These are phyloP conservation scores for Lasioglossum morio DNA, from an alignment of 2,888 invertebrate species.

Conservation along the genomic window DNA sequence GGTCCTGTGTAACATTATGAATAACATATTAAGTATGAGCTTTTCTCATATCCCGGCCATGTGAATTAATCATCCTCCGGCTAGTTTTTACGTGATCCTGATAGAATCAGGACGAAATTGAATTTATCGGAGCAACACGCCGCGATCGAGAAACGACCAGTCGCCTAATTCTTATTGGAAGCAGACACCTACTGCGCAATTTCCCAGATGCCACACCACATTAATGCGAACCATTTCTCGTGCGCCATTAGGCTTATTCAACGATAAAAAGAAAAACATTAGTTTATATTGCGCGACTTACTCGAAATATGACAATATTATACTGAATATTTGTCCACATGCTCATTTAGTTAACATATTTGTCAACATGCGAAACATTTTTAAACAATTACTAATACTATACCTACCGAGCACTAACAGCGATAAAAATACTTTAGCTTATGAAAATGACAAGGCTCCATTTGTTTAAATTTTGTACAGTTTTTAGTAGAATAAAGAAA, in stretches of 20 bases:
- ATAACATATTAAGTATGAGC: constrained; percentile 32
- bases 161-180: constrained; percentile 21
- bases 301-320: background rate
- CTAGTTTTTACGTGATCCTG: background rate
- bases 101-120: constrained; percentile 38
- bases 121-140: constrained; percentile 35
- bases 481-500: too few species aligned
- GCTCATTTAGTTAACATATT: too few species aligned
- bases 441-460: too few species aligned
- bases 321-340: background rate
- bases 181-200: background rate
- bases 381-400: too few species aligned
- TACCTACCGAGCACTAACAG: too few species aligned
- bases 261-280: background rate
- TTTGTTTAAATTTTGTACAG: too few species aligned
- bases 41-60: background rate
- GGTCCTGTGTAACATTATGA: constrained; percentile 24
- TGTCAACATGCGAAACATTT: background rate
- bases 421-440: too few species aligned
- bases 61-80: constrained; percentile 28
- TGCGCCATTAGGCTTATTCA: background rate
- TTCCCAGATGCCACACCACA: constrained; percentile 36
- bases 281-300: background rate
- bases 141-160: background rate
- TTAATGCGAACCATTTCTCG: constrained; percentile 11